Percentiles rank a stretch among this genome's conserved stretches.
Conservation (phyloP, 2,888 invertebrate genomes). For the Bursaphelenchus okinawaensis region DNA sequence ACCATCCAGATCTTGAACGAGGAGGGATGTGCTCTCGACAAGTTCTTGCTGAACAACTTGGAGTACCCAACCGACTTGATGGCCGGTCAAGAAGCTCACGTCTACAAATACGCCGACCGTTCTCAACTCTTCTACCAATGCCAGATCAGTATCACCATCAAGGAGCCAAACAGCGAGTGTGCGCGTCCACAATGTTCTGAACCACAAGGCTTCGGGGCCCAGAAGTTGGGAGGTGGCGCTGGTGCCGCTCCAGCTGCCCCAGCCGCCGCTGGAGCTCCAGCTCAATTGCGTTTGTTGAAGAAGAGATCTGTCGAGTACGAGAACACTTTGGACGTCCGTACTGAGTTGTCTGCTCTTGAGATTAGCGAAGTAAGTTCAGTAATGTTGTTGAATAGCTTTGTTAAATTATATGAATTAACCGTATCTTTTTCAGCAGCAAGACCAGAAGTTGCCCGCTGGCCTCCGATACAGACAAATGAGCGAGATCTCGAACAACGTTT, state of each 20-base stretch:
- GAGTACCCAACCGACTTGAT: slow-evolving; percentile 57
- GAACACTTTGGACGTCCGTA: slow-evolving; percentile 53
- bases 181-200: slow-evolving; percentile 52
- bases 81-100: slow-evolving; percentile 58
- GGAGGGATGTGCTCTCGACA: slow-evolving; percentile 56
- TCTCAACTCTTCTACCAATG: slow-evolving; percentile 57
- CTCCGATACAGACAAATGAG: slow-evolving; percentile 25
- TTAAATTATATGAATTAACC: background rate
- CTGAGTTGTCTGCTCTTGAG: slow-evolving; percentile 52
- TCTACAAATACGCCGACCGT: slow-evolving; percentile 57
- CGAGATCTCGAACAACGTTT: slow-evolving; percentile 21
- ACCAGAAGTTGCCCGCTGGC: slow-evolving; percentile 24
- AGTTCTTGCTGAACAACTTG: slow-evolving; percentile 56
- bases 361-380: slow-evolving; percentile 23
- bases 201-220: slow-evolving; percentile 52
- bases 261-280: slow-evolving; percentile 24
- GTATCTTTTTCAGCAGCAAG: slow-evolving; percentile 9
- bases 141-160: slow-evolving; percentile 55
- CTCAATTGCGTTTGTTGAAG: slow-evolving; percentile 44
- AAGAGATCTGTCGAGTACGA: slow-evolving; percentile 39
- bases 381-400: slow-evolving; percentile 1
- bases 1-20: slow-evolving; percentile 55
- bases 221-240: slow-evolving; percentile 30
- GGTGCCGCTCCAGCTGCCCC: slow-evolving; percentile 24
- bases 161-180: slow-evolving; percentile 54